Evolutionary conservation across 2,888 invertebrate genomes (phyloP).

Genomic region (Stramonita haemastoma): DNA sequence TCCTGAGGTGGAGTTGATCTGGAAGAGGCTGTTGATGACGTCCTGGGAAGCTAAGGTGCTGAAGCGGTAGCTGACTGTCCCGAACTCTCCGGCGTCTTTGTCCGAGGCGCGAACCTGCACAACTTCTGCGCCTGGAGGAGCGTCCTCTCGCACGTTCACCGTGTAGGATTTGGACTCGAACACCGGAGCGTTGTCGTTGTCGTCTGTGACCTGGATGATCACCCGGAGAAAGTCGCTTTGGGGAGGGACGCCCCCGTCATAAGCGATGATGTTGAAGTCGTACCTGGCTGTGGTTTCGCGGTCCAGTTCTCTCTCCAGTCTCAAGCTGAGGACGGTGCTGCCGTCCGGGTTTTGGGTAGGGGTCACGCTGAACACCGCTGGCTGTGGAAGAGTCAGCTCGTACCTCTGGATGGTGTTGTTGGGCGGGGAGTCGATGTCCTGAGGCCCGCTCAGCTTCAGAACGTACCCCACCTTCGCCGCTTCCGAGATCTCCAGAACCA

Average conservation of each 20-base stretch:
- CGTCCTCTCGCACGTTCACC: slow-evolving; percentile 43
- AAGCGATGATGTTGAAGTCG: slow-evolving; percentile 62
- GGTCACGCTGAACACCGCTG: slow-evolving; percentile 59
- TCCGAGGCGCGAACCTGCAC: slow-evolving; percentile 58
- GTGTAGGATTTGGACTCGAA: slow-evolving; percentile 45
- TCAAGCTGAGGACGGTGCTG: slow-evolving; percentile 61
- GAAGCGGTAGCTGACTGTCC: slow-evolving; percentile 56
- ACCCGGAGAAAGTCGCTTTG: slow-evolving; percentile 58
- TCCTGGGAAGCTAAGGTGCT: slow-evolving; percentile 44
- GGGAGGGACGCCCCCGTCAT: slow-evolving; percentile 61
- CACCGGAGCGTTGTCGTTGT: slow-evolving; percentile 65
- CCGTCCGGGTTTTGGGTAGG: slow-evolving; percentile 63
- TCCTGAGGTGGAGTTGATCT: slow-evolving; percentile 49
- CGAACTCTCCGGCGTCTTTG: slow-evolving; percentile 61
- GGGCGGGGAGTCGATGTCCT: slow-evolving; percentile 60
- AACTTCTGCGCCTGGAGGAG: slow-evolving; percentile 34
- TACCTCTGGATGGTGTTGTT: slow-evolving; percentile 66
- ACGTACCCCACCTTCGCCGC: slow-evolving; percentile 51
- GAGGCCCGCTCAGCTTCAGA: slow-evolving; percentile 56
- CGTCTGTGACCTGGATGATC: slow-evolving; percentile 60
- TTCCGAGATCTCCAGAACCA: slow-evolving; percentile 51
- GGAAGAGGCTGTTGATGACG: slow-evolving; percentile 44
- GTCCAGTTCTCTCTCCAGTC: slow-evolving; percentile 60
- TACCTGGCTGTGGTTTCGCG: slow-evolving; percentile 59
- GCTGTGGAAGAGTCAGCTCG: slow-evolving; percentile 53